Evolutionary conservation across 2,888 invertebrate species (phyloP).

Genomic region (Thera britannica): DNA sequence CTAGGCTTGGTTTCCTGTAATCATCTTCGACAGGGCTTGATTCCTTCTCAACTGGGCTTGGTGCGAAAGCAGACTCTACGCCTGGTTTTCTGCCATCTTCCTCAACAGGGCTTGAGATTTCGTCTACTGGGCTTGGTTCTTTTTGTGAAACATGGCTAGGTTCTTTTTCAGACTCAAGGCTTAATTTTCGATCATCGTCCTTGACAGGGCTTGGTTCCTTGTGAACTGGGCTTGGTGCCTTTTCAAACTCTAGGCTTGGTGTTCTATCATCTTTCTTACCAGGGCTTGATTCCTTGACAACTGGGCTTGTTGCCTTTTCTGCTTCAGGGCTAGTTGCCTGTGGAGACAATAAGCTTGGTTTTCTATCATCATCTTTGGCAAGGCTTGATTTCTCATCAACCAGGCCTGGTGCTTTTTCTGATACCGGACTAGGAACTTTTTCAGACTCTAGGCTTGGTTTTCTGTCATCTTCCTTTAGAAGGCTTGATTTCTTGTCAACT

Average conservation of each 20-base stretch:
- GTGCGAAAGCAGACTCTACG: conserved; percentile 21
- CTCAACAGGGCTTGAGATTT: conserved; percentile 14
- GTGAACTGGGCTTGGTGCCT: conserved; percentile 20
- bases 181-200: conserved; percentile 6
- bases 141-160: conserved; percentile 16
- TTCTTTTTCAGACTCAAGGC: conserved; percentile 6
- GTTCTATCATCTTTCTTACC: conserved; percentile 14
- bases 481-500: neutral
- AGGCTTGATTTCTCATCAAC: neutral
- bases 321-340: neutral
- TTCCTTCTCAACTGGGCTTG: conserved; percentile 25
- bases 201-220: conserved; percentile 31
- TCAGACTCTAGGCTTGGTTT: neutral
- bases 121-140: neutral
- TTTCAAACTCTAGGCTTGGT: conserved; percentile 6
- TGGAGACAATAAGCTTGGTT: neutral
- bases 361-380: neutral
- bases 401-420: neutral
- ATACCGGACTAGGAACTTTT: neutral
- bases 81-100: conserved; percentile 25
- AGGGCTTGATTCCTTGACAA: conserved; percentile 24
- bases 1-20: conserved; percentile 22
- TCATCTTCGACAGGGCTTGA: conserved; percentile 9
- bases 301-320: conserved; percentile 3
- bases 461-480: neutral